A percentile compares a stretch with the other conserved stretches of the same genome.
Conservation (phyloP, 2,888 invertebrate species). For the Ormia ochracea region DNA sequence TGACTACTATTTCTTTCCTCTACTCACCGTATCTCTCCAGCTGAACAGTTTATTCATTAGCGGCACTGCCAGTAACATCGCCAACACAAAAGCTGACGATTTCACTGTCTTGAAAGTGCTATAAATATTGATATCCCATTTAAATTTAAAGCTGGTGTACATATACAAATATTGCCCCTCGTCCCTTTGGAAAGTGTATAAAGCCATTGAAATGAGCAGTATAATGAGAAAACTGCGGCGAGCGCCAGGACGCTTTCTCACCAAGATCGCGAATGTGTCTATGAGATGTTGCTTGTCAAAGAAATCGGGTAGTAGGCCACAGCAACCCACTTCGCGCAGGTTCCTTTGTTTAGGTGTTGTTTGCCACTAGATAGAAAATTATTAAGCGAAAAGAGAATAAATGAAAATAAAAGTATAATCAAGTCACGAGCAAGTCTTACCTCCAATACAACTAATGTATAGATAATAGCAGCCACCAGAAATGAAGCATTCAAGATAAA, state of each 20-base stretch:
- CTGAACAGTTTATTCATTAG: conserved; percentile 83
- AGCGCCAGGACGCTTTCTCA: conserved; percentile 80
- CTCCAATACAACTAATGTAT: conserved; percentile 81
- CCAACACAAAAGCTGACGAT: conserved; percentile 83
- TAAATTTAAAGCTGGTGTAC: conserved; percentile 84
- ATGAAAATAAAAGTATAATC: neutral
- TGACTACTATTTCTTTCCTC: no score
- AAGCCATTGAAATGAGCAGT: conserved; percentile 84
- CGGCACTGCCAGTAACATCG: conserved; percentile 84
- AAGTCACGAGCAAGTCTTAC: conserved; percentile 64
- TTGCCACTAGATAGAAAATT: conserved; percentile 80
- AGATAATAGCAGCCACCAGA: conserved; percentile 81
- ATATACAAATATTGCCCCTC: conserved; percentile 86
- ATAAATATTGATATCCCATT: conserved; percentile 83
- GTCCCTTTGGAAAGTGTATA: conserved; percentile 90
- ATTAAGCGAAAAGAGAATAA: neutral
- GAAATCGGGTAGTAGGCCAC: conserved; percentile 82
- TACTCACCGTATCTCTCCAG: conserved; percentile 82
- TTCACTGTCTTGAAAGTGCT: conserved; percentile 87
- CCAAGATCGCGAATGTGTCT: conserved; percentile 81
- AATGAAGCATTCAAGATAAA: conserved; percentile 83
- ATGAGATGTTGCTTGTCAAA: conserved; percentile 84
- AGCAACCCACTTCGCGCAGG: conserved; percentile 79
- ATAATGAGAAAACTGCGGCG: conserved; percentile 82
- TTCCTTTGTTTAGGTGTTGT: conserved; percentile 82